Evolutionary conservation across 2,888 invertebrate species (phyloP), one percentile per base, ranked within the genome.

Genomic region (Drosophila longiperda): DNA sequence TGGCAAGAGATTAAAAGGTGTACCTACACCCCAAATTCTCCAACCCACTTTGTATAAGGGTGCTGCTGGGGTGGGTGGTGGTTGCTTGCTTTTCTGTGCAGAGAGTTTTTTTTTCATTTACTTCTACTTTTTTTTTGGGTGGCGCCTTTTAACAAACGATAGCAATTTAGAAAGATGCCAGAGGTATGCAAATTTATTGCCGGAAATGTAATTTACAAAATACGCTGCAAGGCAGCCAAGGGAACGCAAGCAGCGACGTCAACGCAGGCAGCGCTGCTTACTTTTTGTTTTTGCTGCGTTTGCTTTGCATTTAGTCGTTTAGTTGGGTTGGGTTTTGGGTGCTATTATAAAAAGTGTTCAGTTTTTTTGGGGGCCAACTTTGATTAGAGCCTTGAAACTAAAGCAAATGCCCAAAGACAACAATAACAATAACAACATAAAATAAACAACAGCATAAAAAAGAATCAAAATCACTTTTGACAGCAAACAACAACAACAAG

Each of bases 171-270:
- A 90, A 89, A 89, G 88, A 91, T 88, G 90, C 90, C 90, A 91
- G 89, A 91, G 91, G 91, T 91, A 92, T 92, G 91, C 91, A 92
- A 92, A 92, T 92, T 92, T 92, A 92, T 92, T 91, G 91, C 92
- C 92, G 92, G 92, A 92, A 92, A 92, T 92, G 92, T 92, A 92
- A 92, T 92, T 92, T 92, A 92, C 91, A 89, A 92, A 92, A 92
- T 90, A 83, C 89, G 92, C 92, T 91, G 87, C 83, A 80, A 80
- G 89, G 92, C 89, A 78, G 76, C n/a, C 62, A 38, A 52, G n/a
- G 54, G n/a, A 23, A 59, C 33, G 50, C 68, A 32, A 40, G 53
- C 75, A 42, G 3, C 67, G 65, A 38, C 69, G 45, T 1, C 33
- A 61, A 32, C 53, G 80, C 42, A 36, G 53, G 45, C 73, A 72